Evolutionary conservation across 2,113 vertebrate genomes (phyloP).

Genomic region (Columba janthina): DNA sequence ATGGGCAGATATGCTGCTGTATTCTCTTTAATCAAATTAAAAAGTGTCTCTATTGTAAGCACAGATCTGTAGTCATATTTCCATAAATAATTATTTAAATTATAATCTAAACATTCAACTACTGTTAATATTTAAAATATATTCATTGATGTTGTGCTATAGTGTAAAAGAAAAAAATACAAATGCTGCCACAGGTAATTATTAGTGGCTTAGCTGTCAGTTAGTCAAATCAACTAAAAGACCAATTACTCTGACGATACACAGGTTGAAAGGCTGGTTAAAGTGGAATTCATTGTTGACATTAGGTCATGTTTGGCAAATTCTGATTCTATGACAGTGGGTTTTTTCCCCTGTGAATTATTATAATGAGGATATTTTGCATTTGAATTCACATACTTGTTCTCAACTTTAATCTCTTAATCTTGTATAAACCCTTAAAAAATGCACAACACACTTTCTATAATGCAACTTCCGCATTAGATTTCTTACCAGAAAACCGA

Average conservation of each 20-base stretch:
- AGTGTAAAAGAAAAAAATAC: constrained; percentile 67
- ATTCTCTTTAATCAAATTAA: constrained; percentile 77
- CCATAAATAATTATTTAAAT: constrained; percentile 80
- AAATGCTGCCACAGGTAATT: constrained; percentile 81
- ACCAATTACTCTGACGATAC: constrained; percentile 85
- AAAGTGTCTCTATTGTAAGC: constrained; percentile 39
- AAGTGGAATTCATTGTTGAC: constrained; percentile 72
- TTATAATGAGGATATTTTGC: constrained; percentile 74
- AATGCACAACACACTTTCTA: neutral
- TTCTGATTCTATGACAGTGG: constrained; percentile 30
- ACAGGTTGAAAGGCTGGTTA: constrained; percentile 85
- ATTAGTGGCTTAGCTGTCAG: constrained; percentile 80
- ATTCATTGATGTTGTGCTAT: constrained; percentile 62
- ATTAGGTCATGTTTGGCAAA: constrained; percentile 65
- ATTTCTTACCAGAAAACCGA: neutral
- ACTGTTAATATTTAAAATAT: constrained; percentile 67
- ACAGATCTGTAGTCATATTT: constrained; percentile 66
- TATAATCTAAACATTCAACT: constrained; percentile 70
- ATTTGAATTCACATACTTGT: constrained; percentile 51
- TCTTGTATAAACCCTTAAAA: neutral
- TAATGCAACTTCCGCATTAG: neutral
- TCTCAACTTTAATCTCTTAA: neutral
- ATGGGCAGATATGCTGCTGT: constrained; percentile 25
- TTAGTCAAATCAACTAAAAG: constrained; percentile 86
- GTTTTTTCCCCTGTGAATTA: constrained; percentile 60